phyloP scores from a whole-genome alignment of 2,888 invertebrate genomes.

The Zygaena filipendulae region DNA sequence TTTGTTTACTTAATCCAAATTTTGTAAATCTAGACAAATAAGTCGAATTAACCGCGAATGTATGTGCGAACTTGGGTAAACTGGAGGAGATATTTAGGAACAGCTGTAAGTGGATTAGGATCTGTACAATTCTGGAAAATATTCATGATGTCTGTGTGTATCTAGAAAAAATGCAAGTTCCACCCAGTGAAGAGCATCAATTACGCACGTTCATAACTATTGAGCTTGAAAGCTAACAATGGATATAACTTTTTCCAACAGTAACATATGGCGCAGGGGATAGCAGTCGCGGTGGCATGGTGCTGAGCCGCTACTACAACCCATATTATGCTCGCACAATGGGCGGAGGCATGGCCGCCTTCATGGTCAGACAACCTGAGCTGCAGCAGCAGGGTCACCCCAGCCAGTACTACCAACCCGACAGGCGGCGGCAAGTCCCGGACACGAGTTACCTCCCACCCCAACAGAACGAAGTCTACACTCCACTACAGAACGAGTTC shows the following conservation, averaged over 20 bases:
- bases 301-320: conserved; percentile 53
- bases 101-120: no score
- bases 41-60: no score
- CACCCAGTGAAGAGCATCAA: no score
- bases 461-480: conserved; percentile 53
- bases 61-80: no score
- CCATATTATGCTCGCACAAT: conserved; percentile 45
- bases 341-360: conserved; percentile 48
- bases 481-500: conserved; percentile 24
- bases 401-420: conserved; percentile 48
- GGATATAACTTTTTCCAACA: no score
- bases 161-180: no score
- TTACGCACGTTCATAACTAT: no score
- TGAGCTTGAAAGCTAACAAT: no score
- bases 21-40: no score
- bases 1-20: conserved; percentile 1
- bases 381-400: conserved; percentile 22
- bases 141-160: no score
- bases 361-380: conserved; percentile 45
- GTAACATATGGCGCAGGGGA: conserved; percentile 50
- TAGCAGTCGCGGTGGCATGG: conserved; percentile 47
- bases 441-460: conserved; percentile 37
- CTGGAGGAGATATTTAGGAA: no score
- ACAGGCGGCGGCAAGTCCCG: conserved; percentile 46
- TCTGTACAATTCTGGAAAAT: no score